Percentiles rank a stretch among this genome's conserved stretches.
Conservation (phyloP, 2,888 invertebrate genomes). For the Ditylenchus weischeri region DNA sequence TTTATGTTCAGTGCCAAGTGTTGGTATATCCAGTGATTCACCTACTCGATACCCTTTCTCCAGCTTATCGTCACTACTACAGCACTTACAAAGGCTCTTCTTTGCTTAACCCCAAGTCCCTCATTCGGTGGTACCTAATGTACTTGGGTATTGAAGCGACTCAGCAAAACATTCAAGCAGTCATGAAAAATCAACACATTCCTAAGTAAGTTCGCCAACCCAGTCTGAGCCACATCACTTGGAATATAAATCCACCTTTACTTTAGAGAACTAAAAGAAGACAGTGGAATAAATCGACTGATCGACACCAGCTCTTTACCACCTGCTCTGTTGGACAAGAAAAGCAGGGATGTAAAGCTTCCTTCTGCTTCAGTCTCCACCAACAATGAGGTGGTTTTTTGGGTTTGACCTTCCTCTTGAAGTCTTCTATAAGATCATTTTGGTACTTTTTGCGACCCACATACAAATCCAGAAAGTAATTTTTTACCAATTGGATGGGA, state of each 20-base stretch:
- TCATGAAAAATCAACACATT: slow-evolving; percentile 48
- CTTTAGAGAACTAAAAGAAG: slow-evolving; percentile 10
- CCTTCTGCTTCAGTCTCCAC: no score
- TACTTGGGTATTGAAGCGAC: slow-evolving; percentile 50
- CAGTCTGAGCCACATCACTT: no score
- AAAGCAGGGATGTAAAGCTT: no score
- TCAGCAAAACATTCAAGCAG: slow-evolving; percentile 42
- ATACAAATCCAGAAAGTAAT: no score
- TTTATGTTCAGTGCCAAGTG: slow-evolving; percentile 54
- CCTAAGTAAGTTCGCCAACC: slow-evolving; percentile 7
- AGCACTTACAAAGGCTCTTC: slow-evolving; percentile 39
- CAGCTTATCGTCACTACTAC: slow-evolving; percentile 54
- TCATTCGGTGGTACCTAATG: slow-evolving; percentile 48
- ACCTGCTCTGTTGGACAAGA: neutral
- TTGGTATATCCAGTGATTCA: slow-evolving; percentile 61
- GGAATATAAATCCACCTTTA: neutral
- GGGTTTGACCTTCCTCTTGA: no score
- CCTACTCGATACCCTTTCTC: slow-evolving; percentile 56
- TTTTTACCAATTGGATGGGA: no score
- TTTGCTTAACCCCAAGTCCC: slow-evolving; percentile 36
- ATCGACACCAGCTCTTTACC: slow-evolving; percentile 9
- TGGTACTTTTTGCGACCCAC: no score
- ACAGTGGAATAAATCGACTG: slow-evolving; percentile 6
- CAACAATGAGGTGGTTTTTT: no score
- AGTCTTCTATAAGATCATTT: no score